Evolutionary conservation across 2,113 vertebrate genomes (phyloP), one percentile per base, ranked within the genome.

Genomic region (Manacus vitellinus): DNA sequence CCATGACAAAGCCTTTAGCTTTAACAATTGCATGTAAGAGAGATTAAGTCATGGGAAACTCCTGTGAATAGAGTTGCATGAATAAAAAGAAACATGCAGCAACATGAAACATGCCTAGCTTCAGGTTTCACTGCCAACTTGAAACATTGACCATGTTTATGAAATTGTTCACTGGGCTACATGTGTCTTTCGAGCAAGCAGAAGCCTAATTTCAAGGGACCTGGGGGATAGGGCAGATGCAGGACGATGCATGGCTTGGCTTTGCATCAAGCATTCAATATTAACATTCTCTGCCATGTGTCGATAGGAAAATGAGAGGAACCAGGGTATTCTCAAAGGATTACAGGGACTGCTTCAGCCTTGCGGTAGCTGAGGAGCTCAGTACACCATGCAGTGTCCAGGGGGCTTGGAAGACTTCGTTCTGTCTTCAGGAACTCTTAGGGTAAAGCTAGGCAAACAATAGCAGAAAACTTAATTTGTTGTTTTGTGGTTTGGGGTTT

Each of bases 1-100:
- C 95, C 94, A 79, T 85, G 94, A 95, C 95, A 97, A 95, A 95
- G 84, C 73, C 85, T 83, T 90, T 61, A 90, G 85, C 47, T 67
- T 39, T 71, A 94, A 95, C 85, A 90, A 92, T 95, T 77, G 85
- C 92, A 84, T 51, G 79, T 93, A 77, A 83, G 39, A 63, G 55
- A 85, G 90, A 90, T 96, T 95, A 95, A 88, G 92, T 96, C 67
- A 96, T 95, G 93, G 94, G 94, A 96, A 96, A 94, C 59, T 94
- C 84, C 71, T 54, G 80, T 59, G 47, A 94, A 65, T 16, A 56
- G 79, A 55, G 77, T 9, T 90, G 71, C 90, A 83, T 12, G 94
- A 76, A 86, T 93, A 93, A 85, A 92, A 83, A 88, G 85, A 54
- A 96, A 95, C 96, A 96, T 96, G 93, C 94, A 93, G 88, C 90